Percentiles rank a stretch among this genome's conserved stretches.
Conservation (phyloP, 2,888 invertebrate species). For the Hoplodrina ambigua region DNA sequence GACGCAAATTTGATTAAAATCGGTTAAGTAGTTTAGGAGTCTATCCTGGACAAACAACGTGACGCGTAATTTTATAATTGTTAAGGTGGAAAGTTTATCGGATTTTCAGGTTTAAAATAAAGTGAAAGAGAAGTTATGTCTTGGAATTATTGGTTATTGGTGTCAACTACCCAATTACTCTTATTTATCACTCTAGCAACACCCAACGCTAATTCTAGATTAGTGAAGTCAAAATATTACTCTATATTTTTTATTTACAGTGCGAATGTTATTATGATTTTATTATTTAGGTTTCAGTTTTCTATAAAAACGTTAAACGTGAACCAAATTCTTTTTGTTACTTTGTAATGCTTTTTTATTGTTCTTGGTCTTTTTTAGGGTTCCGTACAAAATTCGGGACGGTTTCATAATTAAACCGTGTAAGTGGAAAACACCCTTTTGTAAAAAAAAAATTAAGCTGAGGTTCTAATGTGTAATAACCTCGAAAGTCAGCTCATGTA, state of each 20-base stretch:
- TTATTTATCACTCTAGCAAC: conserved; percentile 21
- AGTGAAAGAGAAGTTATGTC: too few relatives aligned
- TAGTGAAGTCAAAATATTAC: conserved; percentile 27
- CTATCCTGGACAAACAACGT: too few relatives aligned
- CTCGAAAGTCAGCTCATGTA: background rate
- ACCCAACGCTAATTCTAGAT: conserved; percentile 39
- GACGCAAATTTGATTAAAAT: too few relatives aligned
- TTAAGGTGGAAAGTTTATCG: too few relatives aligned
- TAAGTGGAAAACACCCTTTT: background rate
- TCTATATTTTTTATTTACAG: conserved; percentile 36
- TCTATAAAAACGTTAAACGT: conserved; percentile 30
- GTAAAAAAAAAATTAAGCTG: background rate
- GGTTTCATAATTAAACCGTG: background rate
- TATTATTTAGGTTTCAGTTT: conserved; percentile 19
- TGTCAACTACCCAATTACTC: background rate
- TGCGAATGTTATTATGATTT: conserved; percentile 44
- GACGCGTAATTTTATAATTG: too few relatives aligned
- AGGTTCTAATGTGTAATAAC: background rate
- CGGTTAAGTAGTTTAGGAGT: too few relatives aligned
- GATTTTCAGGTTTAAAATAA: too few relatives aligned
- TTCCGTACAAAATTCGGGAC: background rate
- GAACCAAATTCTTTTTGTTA: conserved; percentile 49
- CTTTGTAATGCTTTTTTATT: conserved; percentile 9
- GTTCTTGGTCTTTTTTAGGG: background rate
- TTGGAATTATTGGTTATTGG: too few relatives aligned